Base-by-base conservation (phyloP, 2,797 vertebrate species). In the Coracias cyanogaster region DNA sequence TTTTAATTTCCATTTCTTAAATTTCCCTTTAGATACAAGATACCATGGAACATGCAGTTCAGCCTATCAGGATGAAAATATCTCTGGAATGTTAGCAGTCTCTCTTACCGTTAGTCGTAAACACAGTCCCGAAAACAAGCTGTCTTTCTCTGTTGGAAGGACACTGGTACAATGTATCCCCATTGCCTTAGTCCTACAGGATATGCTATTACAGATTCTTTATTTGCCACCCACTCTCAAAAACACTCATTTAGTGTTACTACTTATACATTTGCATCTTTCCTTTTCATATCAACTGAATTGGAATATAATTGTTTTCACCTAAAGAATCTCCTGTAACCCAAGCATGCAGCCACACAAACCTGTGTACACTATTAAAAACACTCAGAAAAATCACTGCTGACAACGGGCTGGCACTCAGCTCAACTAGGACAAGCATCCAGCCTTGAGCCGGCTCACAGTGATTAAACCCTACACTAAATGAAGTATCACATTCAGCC, bases 401-500 rank as follows among this genome's bases (percentile, higher is more conserved):
- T 46, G n/a, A 54, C 48, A 46, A 49, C 0, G 0, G 29, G 8
- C 52, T 51, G 77, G 51, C 51, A 73, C 26, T 85, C 24, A 16
- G 29, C 64, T 82, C 24, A 48, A 4, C 22, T 8, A 48, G 35
- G 48, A 55, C 17, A 67, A 91, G 35, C 3, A 2, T 35, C 81
- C 49, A 65, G 70, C 35, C 84, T 51, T 17, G 16, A 55, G 43
- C 37, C 54, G 57, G 67, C 48, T 84, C 35, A 20, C 16, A 29
- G 31, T 19, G 29, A 58, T 58, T 67, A 82, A 91, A 62, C 3
- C 15, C 35, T 12, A 2, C 2, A n/a, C 12, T 58, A 72, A 93
- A 33, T 0, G 0, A 66, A 72, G 62, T 37, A 29, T 9, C 8
- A 15, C 18, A 4, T 41, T 29, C 54, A 58, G 37, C 16, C 4